phyloP scores from a whole-genome alignment of 1,140 invertebrate species.

The Dendroctonus ponderosae region DNA sequence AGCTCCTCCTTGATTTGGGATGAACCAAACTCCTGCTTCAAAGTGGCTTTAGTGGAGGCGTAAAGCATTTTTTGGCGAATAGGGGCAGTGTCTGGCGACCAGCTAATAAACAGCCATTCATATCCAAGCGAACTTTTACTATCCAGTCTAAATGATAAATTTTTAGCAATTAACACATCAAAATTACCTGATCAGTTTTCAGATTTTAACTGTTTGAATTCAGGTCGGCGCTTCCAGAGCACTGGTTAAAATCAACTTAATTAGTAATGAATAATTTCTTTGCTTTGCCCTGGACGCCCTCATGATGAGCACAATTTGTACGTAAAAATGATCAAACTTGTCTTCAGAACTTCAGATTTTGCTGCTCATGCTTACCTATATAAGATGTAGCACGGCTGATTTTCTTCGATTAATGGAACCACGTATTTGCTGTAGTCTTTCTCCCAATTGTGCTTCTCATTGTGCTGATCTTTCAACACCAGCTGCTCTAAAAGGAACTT shows the following conservation, averaged over 20 bases:
- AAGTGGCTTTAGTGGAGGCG: conserved; percentile 95
- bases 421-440: conserved; percentile 85
- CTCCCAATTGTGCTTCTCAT: conserved; percentile 77
- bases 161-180: no score
- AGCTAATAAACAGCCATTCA: conserved; percentile 93
- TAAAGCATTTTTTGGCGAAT: conserved; percentile 98
- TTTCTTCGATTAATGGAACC: conserved; percentile 73
- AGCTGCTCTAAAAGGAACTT: conserved; percentile 68
- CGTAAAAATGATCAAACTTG: no score
- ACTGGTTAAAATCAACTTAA: no score
- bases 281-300: no score
- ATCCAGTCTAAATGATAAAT: conserved; percentile 65
- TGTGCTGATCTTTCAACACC: conserved; percentile 63
- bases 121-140: conserved; percentile 74
- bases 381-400: conserved; percentile 91
- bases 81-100: conserved; percentile 87
- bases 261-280: no score
- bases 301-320: no score
- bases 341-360: no score
- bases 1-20: conserved; percentile 89
- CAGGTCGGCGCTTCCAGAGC: no score
- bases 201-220: no score
- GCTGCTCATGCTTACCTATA: conserved; percentile 61
- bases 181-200: no score
- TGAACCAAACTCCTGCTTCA: conserved; percentile 94